Evolutionary conservation across 2,888 invertebrate genomes (phyloP).

Genomic region (Pollenia griseotomentosa): DNA sequence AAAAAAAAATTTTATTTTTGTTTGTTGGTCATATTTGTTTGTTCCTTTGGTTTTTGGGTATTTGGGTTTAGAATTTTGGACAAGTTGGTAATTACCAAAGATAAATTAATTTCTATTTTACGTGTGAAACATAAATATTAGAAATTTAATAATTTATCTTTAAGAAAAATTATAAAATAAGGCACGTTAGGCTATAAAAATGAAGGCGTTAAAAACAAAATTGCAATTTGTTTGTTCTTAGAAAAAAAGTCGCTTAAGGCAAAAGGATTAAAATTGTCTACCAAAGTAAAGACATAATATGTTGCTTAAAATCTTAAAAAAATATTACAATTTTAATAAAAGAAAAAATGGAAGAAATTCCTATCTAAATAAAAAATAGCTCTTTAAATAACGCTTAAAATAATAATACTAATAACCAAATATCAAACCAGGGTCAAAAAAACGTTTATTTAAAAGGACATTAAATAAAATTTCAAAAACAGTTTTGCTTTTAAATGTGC

Average conservation of each 20-base stretch:
- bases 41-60: conserved; percentile 35
- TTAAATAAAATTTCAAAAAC: no score
- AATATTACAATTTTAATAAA: neutral
- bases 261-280: conserved; percentile 16
- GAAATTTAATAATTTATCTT: conserved; percentile 36
- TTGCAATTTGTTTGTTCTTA: neutral
- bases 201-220: conserved; percentile 6
- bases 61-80: conserved; percentile 45
- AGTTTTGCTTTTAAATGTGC: no score
- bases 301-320: neutral
- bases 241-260: neutral
- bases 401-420: neutral
- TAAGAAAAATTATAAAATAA: neutral
- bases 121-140: conserved; percentile 63
- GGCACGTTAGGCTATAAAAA: neutral
- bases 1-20: conserved; percentile 20
- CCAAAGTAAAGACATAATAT: neutral
- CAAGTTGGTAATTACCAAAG: conserved; percentile 67
- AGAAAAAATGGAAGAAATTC: neutral
- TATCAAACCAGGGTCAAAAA: neutral
- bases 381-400: no score
- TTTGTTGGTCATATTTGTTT: conserved; percentile 38
- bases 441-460: no score
- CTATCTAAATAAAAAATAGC: no score
- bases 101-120: conserved; percentile 69